Evolutionary conservation across 2,113 vertebrate genomes (phyloP), one percentile per base, ranked within the genome.

Genomic region (Canis aureus): DNA sequence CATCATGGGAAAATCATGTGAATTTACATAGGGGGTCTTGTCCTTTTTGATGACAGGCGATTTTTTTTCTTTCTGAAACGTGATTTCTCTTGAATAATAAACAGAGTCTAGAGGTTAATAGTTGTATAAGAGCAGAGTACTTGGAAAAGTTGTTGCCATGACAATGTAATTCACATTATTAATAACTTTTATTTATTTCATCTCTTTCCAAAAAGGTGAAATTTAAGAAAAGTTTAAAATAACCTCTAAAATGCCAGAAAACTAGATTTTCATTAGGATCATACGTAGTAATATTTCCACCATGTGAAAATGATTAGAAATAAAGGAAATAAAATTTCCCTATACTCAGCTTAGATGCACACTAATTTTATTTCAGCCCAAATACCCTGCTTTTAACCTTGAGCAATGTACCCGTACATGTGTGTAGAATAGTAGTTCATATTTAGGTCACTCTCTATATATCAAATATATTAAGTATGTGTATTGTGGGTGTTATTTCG

Each of bases 41-140:
- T 97, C 97, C 95, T 97, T 98, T 98, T 95, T 94, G 95, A 83
- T 98, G 98, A 98, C 98, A 98, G 98, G 60, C 81, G 98, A 97
- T 98, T 97, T 98, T 98, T 96, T 96, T 95, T 38, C 51, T 95
- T 97, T 97, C 60, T 0, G 0, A 98, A 98, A 98, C 91, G 98
- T 98, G 97, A 98, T 98, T 98, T 98, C 82, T 80, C 74, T 97
- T 98, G 98, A 98, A 98, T 98, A 98, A 98, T 98, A 98, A 98
- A 98, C 98, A 97, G 91, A 96, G 94, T 97, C 97, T 95, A 96
- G 25, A 79, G 95, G 98, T 98, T 98, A 98, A 98, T 98, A 96
- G 90, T 94, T 96, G 62, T 90, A 87, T 95, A 97, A 98, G 95
- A 97, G 78, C 35, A 96, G 74, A 98, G 78, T 91, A 98, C 93